A percentile compares a stretch with the other conserved stretches of the same genome.
Conservation (phyloP, 2,113 vertebrate species). For the Lota lota region DNA sequence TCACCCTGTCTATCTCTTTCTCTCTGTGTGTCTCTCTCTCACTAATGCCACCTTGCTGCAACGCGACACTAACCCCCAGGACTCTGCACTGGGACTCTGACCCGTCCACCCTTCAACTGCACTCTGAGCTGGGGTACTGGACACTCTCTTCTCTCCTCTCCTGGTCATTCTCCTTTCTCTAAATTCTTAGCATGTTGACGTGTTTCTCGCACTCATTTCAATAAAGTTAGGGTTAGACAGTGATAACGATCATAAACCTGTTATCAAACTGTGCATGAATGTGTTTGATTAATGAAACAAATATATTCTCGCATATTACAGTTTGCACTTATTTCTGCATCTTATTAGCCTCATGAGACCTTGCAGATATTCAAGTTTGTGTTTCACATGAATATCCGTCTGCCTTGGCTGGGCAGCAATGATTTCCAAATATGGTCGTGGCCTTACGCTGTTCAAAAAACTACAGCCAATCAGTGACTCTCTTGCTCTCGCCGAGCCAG, state of each 20-base stretch:
- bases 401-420: background rate
- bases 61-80: conserved; percentile 88
- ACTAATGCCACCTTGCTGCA: conserved; percentile 92
- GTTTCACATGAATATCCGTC: background rate
- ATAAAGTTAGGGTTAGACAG: conserved; percentile 24
- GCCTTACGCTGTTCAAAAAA: no score
- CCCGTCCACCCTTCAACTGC: conserved; percentile 98
- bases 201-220: conserved; percentile 55
- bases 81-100: conserved; percentile 99
- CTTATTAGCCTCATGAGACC: background rate
- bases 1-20: no score
- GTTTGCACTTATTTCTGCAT: background rate
- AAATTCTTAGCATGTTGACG: conserved; percentile 66
- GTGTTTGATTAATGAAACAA: conserved; percentile 17
- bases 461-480: no score
- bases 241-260: background rate
- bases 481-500: no score
- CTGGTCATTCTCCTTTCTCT: conserved; percentile 76
- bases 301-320: conserved; percentile 20
- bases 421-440: no score
- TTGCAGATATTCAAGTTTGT: background rate
- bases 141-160: conserved; percentile 86
- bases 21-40: conserved; percentile 53
- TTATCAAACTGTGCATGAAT: conserved; percentile 30
- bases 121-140: conserved; percentile 99